Evolutionary conservation across 2,113 vertebrate species (phyloP).

Genomic region (Albula glossodonta): DNA sequence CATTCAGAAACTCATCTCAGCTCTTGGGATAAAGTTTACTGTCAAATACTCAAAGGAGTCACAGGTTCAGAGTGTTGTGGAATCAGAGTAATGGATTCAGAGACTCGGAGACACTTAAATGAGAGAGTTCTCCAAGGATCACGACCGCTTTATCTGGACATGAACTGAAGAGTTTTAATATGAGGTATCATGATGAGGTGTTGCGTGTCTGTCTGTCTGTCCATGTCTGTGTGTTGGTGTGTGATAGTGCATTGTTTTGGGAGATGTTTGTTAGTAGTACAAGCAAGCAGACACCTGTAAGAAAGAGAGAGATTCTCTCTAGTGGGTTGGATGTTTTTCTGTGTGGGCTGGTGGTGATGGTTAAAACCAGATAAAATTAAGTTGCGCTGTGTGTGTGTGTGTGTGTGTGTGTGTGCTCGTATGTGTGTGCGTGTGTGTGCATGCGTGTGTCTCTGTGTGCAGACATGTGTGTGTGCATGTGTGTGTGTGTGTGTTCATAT

Average conservation of each 20-base stretch:
- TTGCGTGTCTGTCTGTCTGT: not conserved
- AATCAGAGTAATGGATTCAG: not conserved
- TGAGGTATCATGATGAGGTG: not conserved
- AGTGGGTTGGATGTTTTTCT: not conserved
- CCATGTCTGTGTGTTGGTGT: not conserved
- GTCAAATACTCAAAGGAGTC: not conserved
- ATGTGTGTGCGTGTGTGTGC: not conserved
- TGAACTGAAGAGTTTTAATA: not conserved
- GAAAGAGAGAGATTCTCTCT: not conserved
- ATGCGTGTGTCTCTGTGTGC: not conserved
- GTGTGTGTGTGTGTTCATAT: too few species aligned
- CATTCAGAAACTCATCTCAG: not conserved
- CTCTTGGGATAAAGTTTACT: not conserved
- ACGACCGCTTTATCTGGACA: not conserved
- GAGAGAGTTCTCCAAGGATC: slow-evolving; percentile 16
- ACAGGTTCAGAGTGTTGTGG: not conserved
- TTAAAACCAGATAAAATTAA: not conserved
- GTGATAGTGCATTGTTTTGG: not conserved
- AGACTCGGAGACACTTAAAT: not conserved
- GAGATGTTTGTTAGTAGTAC: not conserved
- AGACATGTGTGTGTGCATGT: too few species aligned
- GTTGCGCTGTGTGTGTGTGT: not conserved
- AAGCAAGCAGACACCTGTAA: not conserved
- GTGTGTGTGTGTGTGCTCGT: too few species aligned
- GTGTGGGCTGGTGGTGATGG: not conserved